phyloP scores from a whole-genome alignment of 2,797 vertebrate species.

The Ctenopoma multispine region DNA sequence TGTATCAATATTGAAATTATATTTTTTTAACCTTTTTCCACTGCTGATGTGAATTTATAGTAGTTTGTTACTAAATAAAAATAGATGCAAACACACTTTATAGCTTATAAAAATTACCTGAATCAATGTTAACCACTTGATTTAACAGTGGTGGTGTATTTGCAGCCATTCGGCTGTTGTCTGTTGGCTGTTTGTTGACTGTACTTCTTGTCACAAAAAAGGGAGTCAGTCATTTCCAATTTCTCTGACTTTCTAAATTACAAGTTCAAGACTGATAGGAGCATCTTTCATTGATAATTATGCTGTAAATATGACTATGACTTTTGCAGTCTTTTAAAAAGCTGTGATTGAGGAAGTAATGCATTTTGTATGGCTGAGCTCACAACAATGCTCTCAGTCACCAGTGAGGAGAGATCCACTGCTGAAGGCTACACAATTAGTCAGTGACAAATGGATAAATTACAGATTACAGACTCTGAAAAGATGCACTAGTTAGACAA shows the following conservation, averaged over 20 bases:
- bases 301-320: not conserved
- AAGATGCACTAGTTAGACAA: slow-evolving; percentile 22
- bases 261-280: not conserved
- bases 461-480: slow-evolving; percentile 1
- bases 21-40: too few species aligned
- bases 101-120: not conserved
- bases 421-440: not conserved
- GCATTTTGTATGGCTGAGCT: slow-evolving; percentile 4
- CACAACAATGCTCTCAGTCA: not conserved
- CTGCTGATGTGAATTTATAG: too few species aligned
- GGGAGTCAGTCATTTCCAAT: not conserved
- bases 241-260: not conserved
- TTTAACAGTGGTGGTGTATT: not conserved
- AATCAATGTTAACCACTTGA: not conserved
- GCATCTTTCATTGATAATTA: not conserved
- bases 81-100: not conserved
- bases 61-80: too few species aligned
- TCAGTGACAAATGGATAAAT: not conserved
- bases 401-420: not conserved
- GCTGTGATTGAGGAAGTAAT: slow-evolving; percentile 4
- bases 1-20: slow-evolving; percentile 1
- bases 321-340: not conserved
- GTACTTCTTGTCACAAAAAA: too few species aligned
- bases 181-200: not conserved
- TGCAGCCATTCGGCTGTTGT: not conserved